These are phyloP conservation scores for Falco cherrug DNA, from an alignment of 2,797 vertebrate genomes.

Conservation along the genomic window DNA sequence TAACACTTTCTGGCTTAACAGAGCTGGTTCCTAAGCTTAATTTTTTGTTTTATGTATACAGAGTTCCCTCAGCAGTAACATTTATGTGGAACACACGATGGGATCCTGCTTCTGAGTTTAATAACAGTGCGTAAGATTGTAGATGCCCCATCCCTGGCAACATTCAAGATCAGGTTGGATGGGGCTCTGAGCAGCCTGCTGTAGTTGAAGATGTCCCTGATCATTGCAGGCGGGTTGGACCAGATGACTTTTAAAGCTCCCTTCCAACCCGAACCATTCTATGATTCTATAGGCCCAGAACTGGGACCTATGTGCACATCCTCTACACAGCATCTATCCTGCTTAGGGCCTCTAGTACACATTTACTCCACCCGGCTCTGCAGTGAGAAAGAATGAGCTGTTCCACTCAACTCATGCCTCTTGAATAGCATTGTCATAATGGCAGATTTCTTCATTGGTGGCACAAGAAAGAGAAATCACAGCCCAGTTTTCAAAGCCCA, in stretches of 20 bases:
- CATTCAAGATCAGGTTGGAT: accelerated
- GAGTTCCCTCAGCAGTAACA: background rate
- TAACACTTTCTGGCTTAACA: background rate
- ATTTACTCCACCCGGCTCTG: background rate
- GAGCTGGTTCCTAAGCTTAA: background rate
- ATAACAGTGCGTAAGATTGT: background rate
- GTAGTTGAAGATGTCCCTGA: background rate
- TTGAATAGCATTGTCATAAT: background rate
- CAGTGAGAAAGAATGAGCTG: background rate
- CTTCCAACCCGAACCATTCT: background rate
- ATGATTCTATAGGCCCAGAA: background rate
- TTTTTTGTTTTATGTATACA: background rate
- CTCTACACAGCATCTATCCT: background rate
- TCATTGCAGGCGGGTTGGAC: background rate
- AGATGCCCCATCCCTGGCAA: background rate
- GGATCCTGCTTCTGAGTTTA: background rate
- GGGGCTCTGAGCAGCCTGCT: background rate
- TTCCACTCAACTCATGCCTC: background rate
- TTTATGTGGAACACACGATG: accelerated
- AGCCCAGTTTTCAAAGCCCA: background rate
- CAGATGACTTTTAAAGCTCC: background rate
- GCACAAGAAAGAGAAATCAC: background rate
- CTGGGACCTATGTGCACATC: accelerated
- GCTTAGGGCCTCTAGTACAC: background rate
- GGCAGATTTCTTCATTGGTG: background rate